Base-by-base conservation (phyloP, 2,888 invertebrate genomes). In the Lutraria lutraria region DNA sequence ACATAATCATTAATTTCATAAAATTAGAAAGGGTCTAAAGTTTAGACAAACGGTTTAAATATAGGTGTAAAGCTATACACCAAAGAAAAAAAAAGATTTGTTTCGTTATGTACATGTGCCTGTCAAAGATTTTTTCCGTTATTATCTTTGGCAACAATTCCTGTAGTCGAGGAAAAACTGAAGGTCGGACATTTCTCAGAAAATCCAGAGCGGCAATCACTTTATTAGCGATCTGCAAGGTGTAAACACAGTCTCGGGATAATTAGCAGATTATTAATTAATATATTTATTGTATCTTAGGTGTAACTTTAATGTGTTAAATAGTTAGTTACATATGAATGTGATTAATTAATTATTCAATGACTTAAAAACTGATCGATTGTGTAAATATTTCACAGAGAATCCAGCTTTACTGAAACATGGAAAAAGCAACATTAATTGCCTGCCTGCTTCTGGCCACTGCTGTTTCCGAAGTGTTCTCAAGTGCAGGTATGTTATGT, bases 401-500 rank as follows among this genome's bases (percentile, higher is more conserved):
- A 34, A 6, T 34, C 76, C 19, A 34, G 15, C 16, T 76, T 31
- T 34, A 16, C 19, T 15, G 34, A 19, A 25, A 25, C 34, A 60
- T 83, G 83, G 83, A 83, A 68, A 29, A 52, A 31, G n/a, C 43
- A 68, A 12, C 68, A 15, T 1, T 76, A 29, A 53, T 84, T 21
- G 84, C 31, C 53, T 54, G 84, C 31, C 0, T 84, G 12, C 13
- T 54, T 3, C 16, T 84, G 16, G 76, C 31, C 12, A 19, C 53
- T 10, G 29, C 12, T 19, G 53, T 84, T 21, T 3, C 53, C 21
- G 84, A 76, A 25, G 84, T 84, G 10, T 76, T 31, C 19, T 76
- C 84, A 8, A 84, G 84, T 53, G 84, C 84, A 76, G 84, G 84
- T 84, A 76, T 53, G 84, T 43, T 29, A 53, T 76, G 53, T 52